Evolutionary conservation across 2,113 vertebrate genomes (phyloP).

Genomic region (Oryctolagus cuniculus): mOryCun1.1 NC_091435.1:125465001-125465500

Average conservation of each 20-base stretch:
- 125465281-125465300: constrained; percentile 82
- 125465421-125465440: constrained; percentile 67
- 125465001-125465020: constrained; percentile 61
- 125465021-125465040: constrained; percentile 59
- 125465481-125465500: constrained; percentile 30
- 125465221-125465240: constrained; percentile 39
- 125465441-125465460: constrained; percentile 30
- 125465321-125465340: constrained; percentile 95
- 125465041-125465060: constrained; percentile 32
- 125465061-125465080: constrained; percentile 3
- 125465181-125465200: constrained; percentile 61
- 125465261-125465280: constrained; percentile 50
- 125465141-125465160: constrained; percentile 1
- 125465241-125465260: constrained; percentile 77
- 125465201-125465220: neutral
- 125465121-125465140: neutral
- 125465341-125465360: constrained; percentile 90
- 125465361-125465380: constrained; percentile 91
- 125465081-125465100: neutral
- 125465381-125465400: constrained; percentile 93
- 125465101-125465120: constrained; percentile 39
- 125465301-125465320: constrained; percentile 90
- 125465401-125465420: constrained; percentile 88
- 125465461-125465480: neutral
- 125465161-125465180: constrained; percentile 59